These are phyloP conservation scores for Falco concolor DNA, from an alignment of 2,797 vertebrate species.

Conservation along the genomic window DNA sequence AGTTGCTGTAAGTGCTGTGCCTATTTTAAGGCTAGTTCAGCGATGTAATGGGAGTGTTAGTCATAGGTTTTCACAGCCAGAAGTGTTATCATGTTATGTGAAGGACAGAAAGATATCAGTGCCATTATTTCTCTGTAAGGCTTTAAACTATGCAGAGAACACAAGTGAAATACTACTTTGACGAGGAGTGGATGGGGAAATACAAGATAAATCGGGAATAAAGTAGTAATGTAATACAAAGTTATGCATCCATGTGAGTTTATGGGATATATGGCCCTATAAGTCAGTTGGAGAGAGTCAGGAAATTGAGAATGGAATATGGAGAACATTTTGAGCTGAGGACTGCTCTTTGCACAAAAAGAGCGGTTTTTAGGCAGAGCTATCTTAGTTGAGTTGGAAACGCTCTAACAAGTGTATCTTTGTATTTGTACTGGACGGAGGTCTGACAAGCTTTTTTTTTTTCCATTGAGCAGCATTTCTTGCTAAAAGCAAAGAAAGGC, in stretches of 20 bases:
- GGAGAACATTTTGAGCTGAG: not conserved
- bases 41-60: not conserved
- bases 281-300: not conserved
- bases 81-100: not conserved
- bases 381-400: not conserved
- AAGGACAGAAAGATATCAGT: not conserved
- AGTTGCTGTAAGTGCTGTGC: not conserved
- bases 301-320: not conserved
- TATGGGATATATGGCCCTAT: not conserved
- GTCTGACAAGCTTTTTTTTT: not conserved
- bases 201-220: not conserved
- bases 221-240: not conserved
- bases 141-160: not conserved
- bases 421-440: not conserved
- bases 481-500: not conserved
- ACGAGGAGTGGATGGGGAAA: not conserved
- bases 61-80: not conserved
- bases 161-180: not conserved
- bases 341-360: not conserved
- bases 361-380: not conserved
- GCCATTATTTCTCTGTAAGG: not conserved
- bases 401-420: not conserved
- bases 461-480: not conserved
- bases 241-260: not conserved
- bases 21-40: constrained; percentile 18